Evolutionary conservation across 2,888 invertebrate species (phyloP), one percentile per base, ranked within the genome.

Genomic region (Xiphydria camelus): DNA sequence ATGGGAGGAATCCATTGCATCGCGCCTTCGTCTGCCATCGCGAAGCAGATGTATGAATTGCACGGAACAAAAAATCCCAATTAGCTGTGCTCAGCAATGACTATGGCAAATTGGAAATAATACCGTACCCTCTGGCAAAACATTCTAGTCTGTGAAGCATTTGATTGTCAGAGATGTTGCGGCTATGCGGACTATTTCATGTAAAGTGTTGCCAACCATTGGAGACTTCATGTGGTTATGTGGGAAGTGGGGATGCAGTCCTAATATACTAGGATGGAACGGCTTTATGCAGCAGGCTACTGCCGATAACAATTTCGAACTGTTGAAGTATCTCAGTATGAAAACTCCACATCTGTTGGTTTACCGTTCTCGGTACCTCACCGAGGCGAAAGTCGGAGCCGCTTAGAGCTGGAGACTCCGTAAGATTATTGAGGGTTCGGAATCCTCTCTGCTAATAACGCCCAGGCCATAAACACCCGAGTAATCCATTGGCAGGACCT

Each of bases 191-290:
- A n/a, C n/a, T n/a, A n/a, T n/a, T n/a, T n/a, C n/a, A n/a, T n/a
- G n/a, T n/a, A 36, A 10, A 22, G n/a, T 2, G 9, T 17, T 36
- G 2, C 36, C 22, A 22, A 36, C 36, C 6, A 9, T 36, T n/a
- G 12, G 17, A 9, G 39, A 39, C 31, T 29, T 39, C 5, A n/a
- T 37, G 46, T 47, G 62, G 39, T 12, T 26, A 5, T 39, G 15
- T 3, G 29, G 18, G 1, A 39, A 39, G 12, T 4, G 46, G 29
- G 7, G 9, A 4, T 4, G 3, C 3, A 1, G 9, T 17, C 4
- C 2, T 7, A 17, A 17, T 1, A 31, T 29, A 10, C 29, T 21
- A 12, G 31, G 39, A 7, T 39, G 39, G 31, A 39, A 31, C 5
- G 39, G 39, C 1, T 39, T 39, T 29, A 39, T 39, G 39, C 29